A percentile compares a stretch with the other conserved stretches of the same genome.
These are phyloP conservation scores for Zosterops borbonicus DNA, from an alignment of 2,113 vertebrate genomes.

Conservation along the genomic window DNA sequence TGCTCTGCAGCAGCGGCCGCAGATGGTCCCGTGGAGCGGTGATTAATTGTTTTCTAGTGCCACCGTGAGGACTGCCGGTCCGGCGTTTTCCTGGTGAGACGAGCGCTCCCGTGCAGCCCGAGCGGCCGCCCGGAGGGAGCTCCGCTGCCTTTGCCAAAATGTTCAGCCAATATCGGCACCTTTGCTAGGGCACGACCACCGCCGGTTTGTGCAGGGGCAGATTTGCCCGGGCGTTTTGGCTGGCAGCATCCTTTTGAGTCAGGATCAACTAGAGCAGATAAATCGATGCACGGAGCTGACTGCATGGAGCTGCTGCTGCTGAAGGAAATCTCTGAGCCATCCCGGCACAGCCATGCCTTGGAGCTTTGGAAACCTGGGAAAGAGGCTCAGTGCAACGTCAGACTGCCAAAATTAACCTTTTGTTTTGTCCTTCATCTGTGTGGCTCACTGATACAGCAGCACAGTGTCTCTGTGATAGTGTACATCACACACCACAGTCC, in stretches of 20 bases:
- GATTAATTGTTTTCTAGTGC: constrained; percentile 58
- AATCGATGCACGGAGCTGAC: rapidly evolving
- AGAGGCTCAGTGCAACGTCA: not conserved
- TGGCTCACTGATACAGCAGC: rapidly evolving
- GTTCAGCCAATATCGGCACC: rapidly evolving
- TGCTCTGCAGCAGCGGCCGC: not conserved
- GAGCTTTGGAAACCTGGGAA: not conserved
- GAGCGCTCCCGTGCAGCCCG: not conserved
- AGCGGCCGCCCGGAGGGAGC: not conserved
- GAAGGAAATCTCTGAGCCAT: not conserved
- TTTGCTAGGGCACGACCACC: not conserved
- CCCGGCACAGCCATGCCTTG: rapidly evolving
- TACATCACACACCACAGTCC: rapidly evolving
- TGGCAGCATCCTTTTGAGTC: not conserved
- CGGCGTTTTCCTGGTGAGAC: rapidly evolving
- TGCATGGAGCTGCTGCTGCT: not conserved
- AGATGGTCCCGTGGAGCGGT: not conserved
- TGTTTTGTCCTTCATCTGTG: not conserved
- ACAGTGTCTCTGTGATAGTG: not conserved
- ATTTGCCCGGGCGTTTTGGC: not conserved
- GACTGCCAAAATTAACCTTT: not conserved
- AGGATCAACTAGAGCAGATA: not conserved
- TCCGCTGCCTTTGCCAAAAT: not conserved
- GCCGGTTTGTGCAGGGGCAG: not conserved
- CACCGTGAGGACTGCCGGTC: constrained; percentile 19